A percentile compares a stretch with the other conserved stretches of the same genome.
Conservation (phyloP, 2,797 vertebrate genomes). For the Morus bassanus region DNA sequence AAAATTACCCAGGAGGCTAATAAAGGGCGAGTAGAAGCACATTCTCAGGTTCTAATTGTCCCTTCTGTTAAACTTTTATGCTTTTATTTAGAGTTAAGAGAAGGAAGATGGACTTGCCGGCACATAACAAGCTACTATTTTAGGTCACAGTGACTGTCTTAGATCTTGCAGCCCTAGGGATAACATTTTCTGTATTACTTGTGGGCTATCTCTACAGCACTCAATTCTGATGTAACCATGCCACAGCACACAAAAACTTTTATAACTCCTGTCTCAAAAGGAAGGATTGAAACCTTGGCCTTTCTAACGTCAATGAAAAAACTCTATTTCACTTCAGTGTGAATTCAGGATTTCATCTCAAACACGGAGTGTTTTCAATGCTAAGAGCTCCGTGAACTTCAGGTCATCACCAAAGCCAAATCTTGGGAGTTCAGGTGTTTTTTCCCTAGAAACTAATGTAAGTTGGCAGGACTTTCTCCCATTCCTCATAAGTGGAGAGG, state of each 20-base stretch:
- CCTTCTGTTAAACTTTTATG: not conserved
- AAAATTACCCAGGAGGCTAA: not conserved
- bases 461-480: not conserved
- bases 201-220: not conserved
- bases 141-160: not conserved
- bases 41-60: not conserved
- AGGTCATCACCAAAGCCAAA: not conserved
- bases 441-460: not conserved
- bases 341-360: conserved; percentile 13
- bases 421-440: not conserved
- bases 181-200: not conserved
- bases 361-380: not conserved
- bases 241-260: not conserved
- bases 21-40: not conserved
- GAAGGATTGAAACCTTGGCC: not conserved
- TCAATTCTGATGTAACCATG: not conserved
- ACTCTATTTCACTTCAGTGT: conserved; percentile 7
- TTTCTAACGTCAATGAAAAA: not conserved
- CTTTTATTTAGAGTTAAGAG: conserved; percentile 5
- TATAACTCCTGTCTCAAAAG: not conserved
- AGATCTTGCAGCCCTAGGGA: not conserved
- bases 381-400: not conserved
- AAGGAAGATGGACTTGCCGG: not conserved
- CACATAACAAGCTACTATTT: not conserved
- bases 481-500: not conserved